Base-by-base conservation (phyloP, 2,113 vertebrate species). In the Epinephelus moara region DNA sequence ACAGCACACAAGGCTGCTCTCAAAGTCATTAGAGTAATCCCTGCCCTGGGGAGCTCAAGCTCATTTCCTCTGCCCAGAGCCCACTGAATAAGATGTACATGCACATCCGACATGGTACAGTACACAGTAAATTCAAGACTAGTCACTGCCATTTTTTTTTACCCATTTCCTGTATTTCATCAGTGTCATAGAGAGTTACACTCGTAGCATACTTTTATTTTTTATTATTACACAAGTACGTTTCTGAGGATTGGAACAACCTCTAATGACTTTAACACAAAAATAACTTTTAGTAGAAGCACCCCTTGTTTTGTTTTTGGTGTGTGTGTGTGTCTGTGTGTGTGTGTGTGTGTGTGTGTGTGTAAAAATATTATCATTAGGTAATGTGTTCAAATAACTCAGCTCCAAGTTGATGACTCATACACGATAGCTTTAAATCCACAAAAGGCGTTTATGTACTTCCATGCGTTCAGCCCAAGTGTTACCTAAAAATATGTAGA, bases 11-110 rank as follows among this genome's bases (percentile, higher is more conserved):
- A 88, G 82, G 87, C 89, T 75, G 84, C 77, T 87, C 79, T 92
- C 92, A 93, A 92, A 94, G 93, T 93, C 91, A 94, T 93, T 87
- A 93, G 87, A 91, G 89, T 93, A 94, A 93, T 94, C 92, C 91
- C 81, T 88, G 76, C 90, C 89, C 89, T 81, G 84, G 88, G 89
- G 92, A 90, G 84, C 64, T 78, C 70, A 59, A 64, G 73, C 82
- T 93, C 83, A 94, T 92, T 92, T 94, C 89, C 91, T 90, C 71
- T 85, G 81, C 86, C 79, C 79, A 86, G 84, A 92, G 77, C 69
- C 52, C 62, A 81, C 70, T 75, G 83, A 85, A 81, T 82, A 74
- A 90, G 79, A 88, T 78, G 85, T 72, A 88, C 77, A 80, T 63
- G 66, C 84, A 91, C 78, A 90, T 90, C 82, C 78, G 67, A 84